Evolutionary conservation across 1,140 invertebrate species (phyloP).

Genomic region (Drosophila funebris): DNA sequence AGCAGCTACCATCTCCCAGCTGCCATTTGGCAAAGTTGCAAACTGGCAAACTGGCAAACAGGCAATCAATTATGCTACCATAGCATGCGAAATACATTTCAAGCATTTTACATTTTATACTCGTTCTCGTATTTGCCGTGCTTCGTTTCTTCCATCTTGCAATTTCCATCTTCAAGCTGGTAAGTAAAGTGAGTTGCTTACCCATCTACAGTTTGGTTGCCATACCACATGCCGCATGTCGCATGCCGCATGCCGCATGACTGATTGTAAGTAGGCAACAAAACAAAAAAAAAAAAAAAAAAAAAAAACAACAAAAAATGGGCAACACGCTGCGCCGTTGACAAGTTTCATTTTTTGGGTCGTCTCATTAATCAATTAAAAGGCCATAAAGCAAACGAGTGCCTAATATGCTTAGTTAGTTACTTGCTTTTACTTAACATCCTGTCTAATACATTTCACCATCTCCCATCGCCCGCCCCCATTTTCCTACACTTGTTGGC

Average conservation of each 20-base stretch:
- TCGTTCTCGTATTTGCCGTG: constrained; percentile 19
- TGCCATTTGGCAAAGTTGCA: constrained; percentile 9
- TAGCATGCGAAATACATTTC: constrained; percentile 56
- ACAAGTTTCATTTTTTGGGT: constrained; percentile 49
- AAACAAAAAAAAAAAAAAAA: constrained; percentile 32
- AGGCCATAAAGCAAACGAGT: constrained; percentile 56
- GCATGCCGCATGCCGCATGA: constrained; percentile 30
- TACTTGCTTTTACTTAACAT: constrained; percentile 42
- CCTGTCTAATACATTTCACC: constrained; percentile 46
- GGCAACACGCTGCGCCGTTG: constrained; percentile 53
- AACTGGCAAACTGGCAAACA: constrained; percentile 6
- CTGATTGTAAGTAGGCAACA: constrained; percentile 31
- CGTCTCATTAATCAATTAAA: constrained; percentile 76
- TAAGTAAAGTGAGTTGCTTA: constrained; percentile 36
- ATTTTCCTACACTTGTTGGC: not conserved
- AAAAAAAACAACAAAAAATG: constrained; percentile 41
- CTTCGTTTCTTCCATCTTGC: not conserved
- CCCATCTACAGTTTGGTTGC: not conserved
- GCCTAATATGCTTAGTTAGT: constrained; percentile 50
- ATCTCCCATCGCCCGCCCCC: not conserved
- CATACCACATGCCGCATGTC: constrained; percentile 23
- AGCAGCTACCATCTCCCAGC: constrained; percentile 5
- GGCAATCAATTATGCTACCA: constrained; percentile 73
- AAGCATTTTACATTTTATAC: constrained; percentile 62
- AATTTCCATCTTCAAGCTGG: not conserved